phyloP scores from a whole-genome alignment of 2,113 vertebrate genomes.

The Kryptolebias marmoratus region DNA sequence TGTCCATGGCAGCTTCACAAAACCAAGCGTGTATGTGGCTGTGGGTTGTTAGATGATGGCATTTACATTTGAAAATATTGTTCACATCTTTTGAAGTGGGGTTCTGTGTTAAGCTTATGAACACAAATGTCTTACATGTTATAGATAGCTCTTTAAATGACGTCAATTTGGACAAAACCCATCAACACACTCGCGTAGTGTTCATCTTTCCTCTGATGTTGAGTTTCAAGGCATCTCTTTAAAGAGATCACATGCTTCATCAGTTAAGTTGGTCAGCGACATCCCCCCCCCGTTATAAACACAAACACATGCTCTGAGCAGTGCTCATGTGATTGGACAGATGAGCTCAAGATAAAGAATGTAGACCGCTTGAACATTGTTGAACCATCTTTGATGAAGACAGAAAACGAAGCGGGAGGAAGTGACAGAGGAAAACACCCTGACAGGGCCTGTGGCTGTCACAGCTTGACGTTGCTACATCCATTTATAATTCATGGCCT shows the following conservation, averaged over 20 bases:
- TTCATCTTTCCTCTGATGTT: slow-evolving; percentile 15
- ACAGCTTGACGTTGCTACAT: slow-evolving; percentile 57
- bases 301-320: not conserved
- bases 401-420: slow-evolving; percentile 28
- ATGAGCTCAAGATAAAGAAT: slow-evolving; percentile 12
- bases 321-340: slow-evolving; percentile 15
- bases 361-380: slow-evolving; percentile 9
- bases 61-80: no score
- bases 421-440: slow-evolving; percentile 29
- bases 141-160: no score
- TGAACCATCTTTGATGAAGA: slow-evolving; percentile 15
- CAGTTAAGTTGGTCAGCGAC: slow-evolving; percentile 73
- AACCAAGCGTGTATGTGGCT: no score
- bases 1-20: no score
- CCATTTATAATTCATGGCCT: slow-evolving; percentile 68
- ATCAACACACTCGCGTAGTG: not conserved
- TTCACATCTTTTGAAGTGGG: no score
- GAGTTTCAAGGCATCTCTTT: slow-evolving; percentile 53
- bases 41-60: no score
- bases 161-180: not conserved
- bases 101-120: no score
- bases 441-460: slow-evolving; percentile 41
- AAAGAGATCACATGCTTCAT: slow-evolving; percentile 76
- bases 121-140: no score
- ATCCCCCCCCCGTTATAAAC: slow-evolving; percentile 28